Conservation (phyloP, 1,140 invertebrate species). For the Olivierus martensii region DNA sequence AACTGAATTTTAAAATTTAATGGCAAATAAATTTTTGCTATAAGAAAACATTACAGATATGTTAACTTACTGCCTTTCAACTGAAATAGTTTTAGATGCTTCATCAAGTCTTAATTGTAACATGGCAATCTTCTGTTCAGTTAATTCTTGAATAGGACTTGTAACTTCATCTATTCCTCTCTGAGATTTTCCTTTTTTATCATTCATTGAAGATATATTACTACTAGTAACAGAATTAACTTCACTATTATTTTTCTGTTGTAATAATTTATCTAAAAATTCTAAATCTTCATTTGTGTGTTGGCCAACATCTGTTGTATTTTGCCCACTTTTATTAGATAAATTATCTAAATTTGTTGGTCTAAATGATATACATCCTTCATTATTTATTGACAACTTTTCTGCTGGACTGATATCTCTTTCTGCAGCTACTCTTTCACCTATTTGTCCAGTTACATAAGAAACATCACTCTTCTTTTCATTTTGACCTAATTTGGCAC, state of each 20-base stretch:
- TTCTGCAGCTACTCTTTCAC: slow-evolving; percentile 15
- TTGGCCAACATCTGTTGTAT: slow-evolving; percentile 11
- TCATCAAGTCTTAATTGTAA: slow-evolving; percentile 56
- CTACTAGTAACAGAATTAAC: slow-evolving; percentile 3
- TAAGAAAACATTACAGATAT: too few relatives aligned
- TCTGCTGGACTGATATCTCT: slow-evolving; percentile 16
- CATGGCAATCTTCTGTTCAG: slow-evolving; percentile 49
- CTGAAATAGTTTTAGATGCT: slow-evolving; percentile 52
- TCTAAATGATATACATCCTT: neutral
- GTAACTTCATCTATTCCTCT: slow-evolving; percentile 5
- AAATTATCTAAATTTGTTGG: too few relatives aligned
- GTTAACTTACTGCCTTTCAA: slow-evolving; percentile 31
- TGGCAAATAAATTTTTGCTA: too few relatives aligned
- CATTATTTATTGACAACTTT: slow-evolving; percentile 4
- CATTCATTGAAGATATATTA: slow-evolving; percentile 15
- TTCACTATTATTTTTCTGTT: slow-evolving; percentile 7
- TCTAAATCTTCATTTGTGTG: slow-evolving; percentile 17
- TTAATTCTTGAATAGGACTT: slow-evolving; percentile 41
- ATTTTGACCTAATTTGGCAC: slow-evolving; percentile 1
- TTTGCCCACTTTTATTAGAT: neutral
- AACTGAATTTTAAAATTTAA: too few relatives aligned
- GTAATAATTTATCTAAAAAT: slow-evolving; percentile 17
- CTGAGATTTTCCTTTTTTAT: slow-evolving; percentile 6
- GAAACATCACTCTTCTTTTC: slow-evolving; percentile 7
- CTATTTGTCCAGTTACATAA: neutral